Conservation (phyloP, 2,113 vertebrate species). For the Noturus placidus region DNA sequence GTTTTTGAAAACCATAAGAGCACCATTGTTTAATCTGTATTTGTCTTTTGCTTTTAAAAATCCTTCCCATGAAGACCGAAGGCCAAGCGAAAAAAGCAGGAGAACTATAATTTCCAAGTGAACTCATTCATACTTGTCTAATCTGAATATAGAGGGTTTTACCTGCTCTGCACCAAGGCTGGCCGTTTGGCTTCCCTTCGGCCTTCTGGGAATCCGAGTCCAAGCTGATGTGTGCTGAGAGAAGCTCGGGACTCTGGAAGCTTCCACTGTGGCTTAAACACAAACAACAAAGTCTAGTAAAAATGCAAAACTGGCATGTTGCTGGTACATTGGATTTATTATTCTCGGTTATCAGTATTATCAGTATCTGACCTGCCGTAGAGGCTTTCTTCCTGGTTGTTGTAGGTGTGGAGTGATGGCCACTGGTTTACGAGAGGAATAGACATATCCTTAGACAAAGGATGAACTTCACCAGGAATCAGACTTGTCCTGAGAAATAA, state of each 20-base stretch:
- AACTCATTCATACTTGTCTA: background rate
- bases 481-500: slow-evolving; percentile 82
- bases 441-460: slow-evolving; percentile 80
- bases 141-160: background rate
- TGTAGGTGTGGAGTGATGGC: slow-evolving; percentile 80
- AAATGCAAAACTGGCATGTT: background rate
- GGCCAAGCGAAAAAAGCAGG: background rate
- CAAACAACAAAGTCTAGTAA: background rate
- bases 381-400: slow-evolving; percentile 75
- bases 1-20: too few relatives aligned
- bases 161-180: slow-evolving; percentile 85
- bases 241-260: slow-evolving; percentile 87
- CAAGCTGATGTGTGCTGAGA: slow-evolving; percentile 86
- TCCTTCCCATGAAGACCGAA: too few relatives aligned
- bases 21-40: too few relatives aligned
- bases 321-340: background rate
- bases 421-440: slow-evolving; percentile 83
- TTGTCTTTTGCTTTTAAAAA: too few relatives aligned
- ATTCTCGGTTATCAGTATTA: too few relatives aligned
- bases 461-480: slow-evolving; percentile 81
- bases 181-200: slow-evolving; percentile 82
- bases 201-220: slow-evolving; percentile 85
- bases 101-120: background rate
- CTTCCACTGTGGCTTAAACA: slow-evolving; percentile 73
- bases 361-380: slow-evolving; percentile 72